Evolutionary conservation across 2,888 invertebrate genomes (phyloP), one percentile per base, ranked within the genome.

Genomic region (Drosophila formosana): DNA sequence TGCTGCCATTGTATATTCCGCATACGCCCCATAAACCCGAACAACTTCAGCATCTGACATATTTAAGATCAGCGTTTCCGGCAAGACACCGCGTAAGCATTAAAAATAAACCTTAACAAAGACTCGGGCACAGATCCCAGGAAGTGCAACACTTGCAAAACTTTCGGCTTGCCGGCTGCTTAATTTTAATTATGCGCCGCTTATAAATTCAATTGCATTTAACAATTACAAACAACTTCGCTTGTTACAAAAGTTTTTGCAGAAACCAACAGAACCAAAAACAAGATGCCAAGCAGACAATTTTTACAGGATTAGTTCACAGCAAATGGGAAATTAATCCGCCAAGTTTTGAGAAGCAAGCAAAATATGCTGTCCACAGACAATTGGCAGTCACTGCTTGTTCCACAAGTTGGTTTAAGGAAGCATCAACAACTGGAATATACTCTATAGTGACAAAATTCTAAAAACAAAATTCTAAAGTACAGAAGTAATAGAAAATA

Each of bases 131-230:
- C 64, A 56, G 53, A 63, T 45, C 62, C 58, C 62, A 70, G 84
- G 66, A 81, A 75, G 67, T 82, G 87, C 84, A 82, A 78, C 67
- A 77, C 72, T 89, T 70, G 81, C 75, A 66, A 70, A 84, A 84
- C 67, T 88, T 89, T 78, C 49, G 53, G 47, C 61, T 76, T 71
- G 75, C 72, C 82, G 82, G 76, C 85, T 80, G 84, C 72, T 80
- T 89, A 84, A 87, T 89, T 84, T 84, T 84, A 84, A 84, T 84
- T 84, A 84, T 89, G 83, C 88, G 62, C 66, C 78, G 83, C 84
- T 89, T 84, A 89, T 87, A 84, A 84, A 84, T 84, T 84, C 89
- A 84, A 84, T 84, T 84, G 84, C 89, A 74, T 87, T 84, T 78
- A 89, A 84, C 89, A 84, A 84, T 84, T 89, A 78, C 88, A 87